Evolutionary conservation across 1,140 invertebrate species (phyloP).

Genomic region (Apocrypta bakeri): DNA sequence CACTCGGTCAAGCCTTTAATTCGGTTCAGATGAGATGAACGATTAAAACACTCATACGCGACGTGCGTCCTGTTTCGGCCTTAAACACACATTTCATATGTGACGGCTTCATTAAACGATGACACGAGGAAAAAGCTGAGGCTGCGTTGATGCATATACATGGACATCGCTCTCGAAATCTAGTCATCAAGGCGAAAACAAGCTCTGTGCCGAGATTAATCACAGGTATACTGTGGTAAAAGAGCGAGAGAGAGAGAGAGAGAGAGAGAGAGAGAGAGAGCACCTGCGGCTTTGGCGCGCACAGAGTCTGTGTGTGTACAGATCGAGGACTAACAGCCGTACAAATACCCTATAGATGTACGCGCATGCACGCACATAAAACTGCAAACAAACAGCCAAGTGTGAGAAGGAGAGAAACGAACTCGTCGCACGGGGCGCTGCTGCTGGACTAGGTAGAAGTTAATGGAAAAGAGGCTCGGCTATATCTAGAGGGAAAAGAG

Average conservation of each 20-base stretch:
- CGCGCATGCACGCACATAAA: background rate
- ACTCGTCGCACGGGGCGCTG: background rate
- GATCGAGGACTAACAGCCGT: background rate
- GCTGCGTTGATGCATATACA: background rate
- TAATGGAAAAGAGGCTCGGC: slow-evolving; percentile 11
- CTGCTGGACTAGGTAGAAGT: background rate
- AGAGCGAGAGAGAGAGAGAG: background rate
- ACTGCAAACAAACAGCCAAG: background rate
- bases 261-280: background rate
- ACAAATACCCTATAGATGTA: background rate
- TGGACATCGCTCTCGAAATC: background rate
- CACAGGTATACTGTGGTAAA: background rate
- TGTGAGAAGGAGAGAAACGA: background rate
- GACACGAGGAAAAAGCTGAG: slow-evolving; percentile 9
- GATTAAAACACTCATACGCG: background rate
- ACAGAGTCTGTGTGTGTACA: background rate
- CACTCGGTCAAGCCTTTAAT: background rate
- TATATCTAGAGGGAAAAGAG: background rate
- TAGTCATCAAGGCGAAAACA: slow-evolving; percentile 33
- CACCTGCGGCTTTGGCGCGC: slow-evolving; percentile 4
- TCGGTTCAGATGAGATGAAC: background rate
- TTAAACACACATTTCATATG: slow-evolving; percentile 3
- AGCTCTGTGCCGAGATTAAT: background rate
- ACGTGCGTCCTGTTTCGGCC: background rate
- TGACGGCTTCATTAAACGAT: slow-evolving; percentile 43